Conservation (phyloP, 2,113 vertebrate genomes). For the Zootoca vivipara region DNA sequence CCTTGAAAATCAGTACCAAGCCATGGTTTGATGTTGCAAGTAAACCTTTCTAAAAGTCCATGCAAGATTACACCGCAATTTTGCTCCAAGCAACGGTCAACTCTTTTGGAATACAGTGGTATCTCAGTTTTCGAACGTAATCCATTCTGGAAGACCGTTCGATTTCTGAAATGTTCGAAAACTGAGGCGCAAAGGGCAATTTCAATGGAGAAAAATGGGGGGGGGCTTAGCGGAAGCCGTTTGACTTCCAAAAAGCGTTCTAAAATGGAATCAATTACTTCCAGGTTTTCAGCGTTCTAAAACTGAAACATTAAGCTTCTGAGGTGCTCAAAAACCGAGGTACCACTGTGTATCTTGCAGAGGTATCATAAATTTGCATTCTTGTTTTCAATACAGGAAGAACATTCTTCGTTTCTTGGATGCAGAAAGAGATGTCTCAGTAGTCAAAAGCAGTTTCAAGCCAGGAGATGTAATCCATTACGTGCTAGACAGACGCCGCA, state of each 20-base stretch:
- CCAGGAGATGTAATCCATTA: slow-evolving; percentile 89
- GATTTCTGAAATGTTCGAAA: too few species aligned
- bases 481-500: slow-evolving; percentile 85
- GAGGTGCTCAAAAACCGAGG: too few species aligned
- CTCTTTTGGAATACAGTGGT: neutral
- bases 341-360: neutral
- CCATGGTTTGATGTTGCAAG: neutral
- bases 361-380: neutral
- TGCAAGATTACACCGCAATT: neutral
- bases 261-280: too few species aligned
- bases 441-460: slow-evolving; percentile 89
- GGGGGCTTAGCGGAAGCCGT: neutral
- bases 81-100: neutral
- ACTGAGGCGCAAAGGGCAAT: too few species aligned
- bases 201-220: too few species aligned
- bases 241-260: too few species aligned
- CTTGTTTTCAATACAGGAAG: slow-evolving; percentile 75
- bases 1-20: neutral
- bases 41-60: neutral
- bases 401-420: slow-evolving; percentile 88
- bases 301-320: too few species aligned
- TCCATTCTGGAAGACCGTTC: too few species aligned
- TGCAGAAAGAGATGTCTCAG: slow-evolving; percentile 87
- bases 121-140: too few species aligned
- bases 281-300: too few species aligned